These are phyloP conservation scores for Romanogobio albipinnatus DNA, from an alignment of 2,113 vertebrate genomes.

Conservation along the genomic window DNA sequence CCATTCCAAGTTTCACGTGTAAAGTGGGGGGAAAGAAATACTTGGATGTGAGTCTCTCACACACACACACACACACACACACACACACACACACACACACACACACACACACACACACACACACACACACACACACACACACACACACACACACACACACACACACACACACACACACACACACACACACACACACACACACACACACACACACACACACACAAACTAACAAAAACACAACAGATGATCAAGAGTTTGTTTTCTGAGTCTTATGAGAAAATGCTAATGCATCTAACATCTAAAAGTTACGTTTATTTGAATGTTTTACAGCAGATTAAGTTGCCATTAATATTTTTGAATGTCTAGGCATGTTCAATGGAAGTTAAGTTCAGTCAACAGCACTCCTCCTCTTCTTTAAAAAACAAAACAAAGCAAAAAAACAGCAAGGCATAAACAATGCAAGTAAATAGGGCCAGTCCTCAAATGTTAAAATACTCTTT, in stretches of 20 bases:
- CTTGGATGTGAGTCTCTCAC: not conserved
- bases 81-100: too few relatives aligned
- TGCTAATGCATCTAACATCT: not conserved
- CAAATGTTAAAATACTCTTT: not conserved
- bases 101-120: not conserved
- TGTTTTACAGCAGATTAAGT: not conserved
- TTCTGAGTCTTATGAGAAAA: not conserved
- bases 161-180: too few relatives aligned
- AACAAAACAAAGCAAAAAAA: too few relatives aligned
- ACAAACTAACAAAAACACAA: not conserved
- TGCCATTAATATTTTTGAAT: too few relatives aligned
- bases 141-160: not conserved
- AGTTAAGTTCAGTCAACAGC: too few relatives aligned
- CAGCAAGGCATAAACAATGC: not conserved
- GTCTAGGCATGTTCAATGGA: too few relatives aligned
- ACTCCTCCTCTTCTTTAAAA: too few relatives aligned
- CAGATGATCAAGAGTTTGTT: not conserved
- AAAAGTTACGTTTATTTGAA: too few relatives aligned
- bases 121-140: not conserved
- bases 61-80: too few relatives aligned
- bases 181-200: not conserved
- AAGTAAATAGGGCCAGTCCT: not conserved
- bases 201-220: not conserved
- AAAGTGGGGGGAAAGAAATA: not conserved
- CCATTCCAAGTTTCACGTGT: conserved; percentile 4